Conservation (phyloP, 2,113 vertebrate genomes). For the Typhlomys cinereus region DNA sequence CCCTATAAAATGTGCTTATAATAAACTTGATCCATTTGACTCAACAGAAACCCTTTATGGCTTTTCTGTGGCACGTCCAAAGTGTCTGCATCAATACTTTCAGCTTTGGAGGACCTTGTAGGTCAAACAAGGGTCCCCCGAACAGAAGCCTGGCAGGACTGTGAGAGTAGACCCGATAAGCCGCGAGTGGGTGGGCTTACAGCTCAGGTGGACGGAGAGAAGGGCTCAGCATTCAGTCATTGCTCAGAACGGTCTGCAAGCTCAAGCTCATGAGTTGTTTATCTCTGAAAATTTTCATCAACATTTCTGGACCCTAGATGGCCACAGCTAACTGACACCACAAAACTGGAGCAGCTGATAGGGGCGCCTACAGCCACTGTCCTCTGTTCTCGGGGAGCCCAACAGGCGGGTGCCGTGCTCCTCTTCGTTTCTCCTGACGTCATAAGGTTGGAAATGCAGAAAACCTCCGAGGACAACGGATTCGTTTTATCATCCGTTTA, state of each 20-base stretch:
- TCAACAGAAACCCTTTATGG: neutral
- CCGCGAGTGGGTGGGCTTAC: too few relatives aligned
- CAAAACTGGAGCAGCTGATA: neutral
- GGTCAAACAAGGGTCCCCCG: neutral
- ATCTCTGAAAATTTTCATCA: neutral
- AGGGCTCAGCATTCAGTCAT: rapidly evolving
- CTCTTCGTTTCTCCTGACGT: neutral
- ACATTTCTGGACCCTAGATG: neutral
- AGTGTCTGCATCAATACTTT: neutral
- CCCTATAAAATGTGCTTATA: too few relatives aligned
- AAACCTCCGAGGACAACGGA: neutral
- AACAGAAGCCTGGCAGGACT: neutral
- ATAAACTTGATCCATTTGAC: neutral
- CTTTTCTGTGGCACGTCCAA: neutral
- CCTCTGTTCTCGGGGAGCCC: neutral
- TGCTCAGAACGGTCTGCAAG: neutral
- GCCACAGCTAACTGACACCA: neutral
- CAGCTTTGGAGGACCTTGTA: neutral
- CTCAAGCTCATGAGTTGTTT: neutral
- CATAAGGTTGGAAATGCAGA: neutral
- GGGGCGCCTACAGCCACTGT: neutral
- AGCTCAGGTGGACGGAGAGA: neutral
- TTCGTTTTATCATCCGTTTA: too few relatives aligned
- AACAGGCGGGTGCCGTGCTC: neutral
- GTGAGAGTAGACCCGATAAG: too few relatives aligned